Base-by-base conservation (phyloP, 1,140 invertebrate species). In the Drosophila sechellia region DNA sequence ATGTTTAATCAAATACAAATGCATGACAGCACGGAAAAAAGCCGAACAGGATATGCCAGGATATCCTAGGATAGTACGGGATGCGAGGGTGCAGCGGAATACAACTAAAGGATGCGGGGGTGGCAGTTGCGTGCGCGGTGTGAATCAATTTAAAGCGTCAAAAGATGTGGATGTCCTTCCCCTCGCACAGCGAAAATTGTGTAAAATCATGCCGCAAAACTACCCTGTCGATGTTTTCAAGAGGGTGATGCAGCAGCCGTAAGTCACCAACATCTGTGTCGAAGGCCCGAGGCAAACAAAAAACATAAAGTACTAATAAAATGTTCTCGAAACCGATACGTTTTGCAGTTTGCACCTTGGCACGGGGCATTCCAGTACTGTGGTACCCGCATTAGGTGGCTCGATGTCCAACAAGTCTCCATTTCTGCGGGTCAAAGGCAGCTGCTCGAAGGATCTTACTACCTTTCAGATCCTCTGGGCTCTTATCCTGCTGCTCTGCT, bases 81-180 rank as follows among this genome's bases (percentile, higher is more conserved):
- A 73, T 59, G 72, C 60, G 79, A 54, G 61, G 78, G 58, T 61
- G 81, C 63, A 64, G 71, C 15, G 49, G 40, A 11, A 20, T 5
- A 37, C 25, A 31, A 48, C 50, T 22, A 35, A 15, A 65, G 42
- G 45, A 10, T 50, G 48, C 48, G 48, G 78, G 46, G 45, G 48
- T 49, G 46, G 25, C 46, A 15, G 59, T 68, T 81, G 76, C 69
- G 87, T 90, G 74, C 49, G 70, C 73, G 75, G 80, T 84, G 85
- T 90, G 80, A 89, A 89, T 89, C 80, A 89, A 89, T 89, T 89
- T 89, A 90, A 89, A 89, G 79, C 84, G 76, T 87, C 84, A 83
- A 79, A 84, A 79, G 76, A 76, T 43, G 58, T 46, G 60, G 78
- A 85, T 85, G 77, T 85, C 81, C 81, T 70, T 46, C 60, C 73